These are phyloP conservation scores for Muschampia plurimacula DNA, from an alignment of 2,888 invertebrate species.

Conservation along the genomic window DNA sequence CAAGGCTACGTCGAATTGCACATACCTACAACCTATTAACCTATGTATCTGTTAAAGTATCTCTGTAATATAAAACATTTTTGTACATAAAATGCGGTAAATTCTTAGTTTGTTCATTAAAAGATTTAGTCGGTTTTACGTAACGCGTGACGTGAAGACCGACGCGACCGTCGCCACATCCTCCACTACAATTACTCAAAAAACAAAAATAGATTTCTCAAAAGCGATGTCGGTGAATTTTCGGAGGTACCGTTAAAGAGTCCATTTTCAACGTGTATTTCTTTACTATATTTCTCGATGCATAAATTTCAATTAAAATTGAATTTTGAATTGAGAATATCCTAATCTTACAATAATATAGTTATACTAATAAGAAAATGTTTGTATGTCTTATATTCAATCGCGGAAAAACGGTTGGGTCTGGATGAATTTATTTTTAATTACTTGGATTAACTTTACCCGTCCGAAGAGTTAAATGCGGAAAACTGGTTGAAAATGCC, in stretches of 20 bases:
- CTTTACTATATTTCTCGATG: too few relatives aligned
- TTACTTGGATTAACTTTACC: too few relatives aligned
- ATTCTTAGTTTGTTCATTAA: background rate
- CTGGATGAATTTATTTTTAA: too few relatives aligned
- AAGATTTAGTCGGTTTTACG: conserved; percentile 15
- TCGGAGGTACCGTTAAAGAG: background rate
- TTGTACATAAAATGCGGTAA: background rate
- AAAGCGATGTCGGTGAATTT: conserved; percentile 2
- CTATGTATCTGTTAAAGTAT: background rate
- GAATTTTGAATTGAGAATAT: too few relatives aligned
- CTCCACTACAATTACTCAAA: conserved; percentile 24
- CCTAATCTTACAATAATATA: too few relatives aligned
- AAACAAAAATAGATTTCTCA: conserved; percentile 22
- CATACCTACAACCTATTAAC: background rate
- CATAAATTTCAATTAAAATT: too few relatives aligned
- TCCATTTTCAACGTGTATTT: too few relatives aligned
- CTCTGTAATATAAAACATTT: background rate
- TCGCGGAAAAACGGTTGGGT: too few relatives aligned
- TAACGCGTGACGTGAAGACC: conserved; percentile 14
- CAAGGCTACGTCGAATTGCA: background rate
- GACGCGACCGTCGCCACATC: background rate
- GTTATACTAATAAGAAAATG: too few relatives aligned
- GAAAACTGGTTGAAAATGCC: too few relatives aligned
- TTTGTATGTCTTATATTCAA: too few relatives aligned
- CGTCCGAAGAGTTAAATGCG: too few relatives aligned